Evolutionary conservation across 2,888 invertebrate species (phyloP).

Genomic region (Lumbricus terrestris): DNA sequence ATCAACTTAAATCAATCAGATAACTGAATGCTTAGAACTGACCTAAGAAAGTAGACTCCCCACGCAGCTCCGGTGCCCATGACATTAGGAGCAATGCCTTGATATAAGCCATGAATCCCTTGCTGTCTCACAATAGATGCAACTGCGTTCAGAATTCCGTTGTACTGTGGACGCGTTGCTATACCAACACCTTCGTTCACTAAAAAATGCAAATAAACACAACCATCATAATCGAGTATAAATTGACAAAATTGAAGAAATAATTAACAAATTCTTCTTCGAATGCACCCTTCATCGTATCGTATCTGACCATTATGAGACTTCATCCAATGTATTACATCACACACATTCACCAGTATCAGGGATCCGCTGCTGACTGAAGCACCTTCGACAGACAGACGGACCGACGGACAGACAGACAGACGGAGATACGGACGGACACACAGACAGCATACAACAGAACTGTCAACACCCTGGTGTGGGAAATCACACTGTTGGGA

Average conservation of each 20-base stretch:
- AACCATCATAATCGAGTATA: background rate
- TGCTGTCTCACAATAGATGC: slow-evolving; percentile 76
- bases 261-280: background rate
- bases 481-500: no score
- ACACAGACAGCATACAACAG: no score
- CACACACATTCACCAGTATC: background rate
- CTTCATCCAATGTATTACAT: no score
- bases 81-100: slow-evolving; percentile 94
- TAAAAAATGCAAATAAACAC: slow-evolving; percentile 61
- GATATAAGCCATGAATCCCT: slow-evolving; percentile 80
- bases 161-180: slow-evolving; percentile 79
- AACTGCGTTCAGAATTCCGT: slow-evolving; percentile 59
- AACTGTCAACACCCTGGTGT: no score
- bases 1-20: background rate
- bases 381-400: no score
- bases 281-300: background rate
- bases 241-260: background rate
- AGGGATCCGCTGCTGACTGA: no score
- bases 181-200: slow-evolving; percentile 80
- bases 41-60: slow-evolving; percentile 98
- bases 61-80: slow-evolving; percentile 95
- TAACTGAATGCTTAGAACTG: slow-evolving; percentile 64
- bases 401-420: no score
- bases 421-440: no score
- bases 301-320: no score